A percentile compares a stretch with the other conserved stretches of the same genome.
Conservation (phyloP, 2,797 vertebrate genomes). For the Champsocephalus gunnari region DNA sequence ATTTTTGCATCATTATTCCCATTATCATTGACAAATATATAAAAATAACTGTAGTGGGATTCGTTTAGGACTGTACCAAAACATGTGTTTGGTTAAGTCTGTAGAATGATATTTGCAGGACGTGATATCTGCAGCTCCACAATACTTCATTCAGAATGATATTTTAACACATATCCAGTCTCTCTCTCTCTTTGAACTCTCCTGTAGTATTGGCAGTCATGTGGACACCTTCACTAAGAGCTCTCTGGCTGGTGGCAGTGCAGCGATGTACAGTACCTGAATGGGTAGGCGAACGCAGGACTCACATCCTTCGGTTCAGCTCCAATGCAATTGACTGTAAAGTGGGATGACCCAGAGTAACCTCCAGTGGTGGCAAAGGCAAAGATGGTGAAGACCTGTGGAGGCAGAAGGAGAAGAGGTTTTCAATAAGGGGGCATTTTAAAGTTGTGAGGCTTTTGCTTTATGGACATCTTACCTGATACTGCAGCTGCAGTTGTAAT, state of each 20-base stretch:
- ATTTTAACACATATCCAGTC: too few relatives aligned
- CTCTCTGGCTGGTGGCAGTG: neutral
- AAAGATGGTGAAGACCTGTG: constrained; percentile 92
- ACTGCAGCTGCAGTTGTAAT: neutral
- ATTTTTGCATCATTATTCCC: too few relatives aligned
- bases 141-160: too few relatives aligned
- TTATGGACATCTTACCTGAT: neutral
- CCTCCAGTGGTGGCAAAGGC: constrained; percentile 94
- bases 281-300: constrained; percentile 89
- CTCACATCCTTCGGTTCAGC: accelerated
- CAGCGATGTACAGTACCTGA: constrained; percentile 86
- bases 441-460: neutral
- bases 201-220: neutral
- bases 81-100: too few relatives aligned
- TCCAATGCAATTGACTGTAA: constrained; percentile 74
- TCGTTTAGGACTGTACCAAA: too few relatives aligned
- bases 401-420: neutral
- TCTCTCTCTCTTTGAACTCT: too few relatives aligned
- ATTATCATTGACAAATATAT: too few relatives aligned
- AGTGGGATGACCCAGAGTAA: constrained; percentile 85
- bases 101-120: too few relatives aligned
- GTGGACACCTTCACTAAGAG: neutral
- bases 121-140: too few relatives aligned
- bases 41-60: too few relatives aligned
- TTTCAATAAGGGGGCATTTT: neutral